Conservation (phyloP, 2,113 vertebrate species). For the Toxostoma redivivum region DNA sequence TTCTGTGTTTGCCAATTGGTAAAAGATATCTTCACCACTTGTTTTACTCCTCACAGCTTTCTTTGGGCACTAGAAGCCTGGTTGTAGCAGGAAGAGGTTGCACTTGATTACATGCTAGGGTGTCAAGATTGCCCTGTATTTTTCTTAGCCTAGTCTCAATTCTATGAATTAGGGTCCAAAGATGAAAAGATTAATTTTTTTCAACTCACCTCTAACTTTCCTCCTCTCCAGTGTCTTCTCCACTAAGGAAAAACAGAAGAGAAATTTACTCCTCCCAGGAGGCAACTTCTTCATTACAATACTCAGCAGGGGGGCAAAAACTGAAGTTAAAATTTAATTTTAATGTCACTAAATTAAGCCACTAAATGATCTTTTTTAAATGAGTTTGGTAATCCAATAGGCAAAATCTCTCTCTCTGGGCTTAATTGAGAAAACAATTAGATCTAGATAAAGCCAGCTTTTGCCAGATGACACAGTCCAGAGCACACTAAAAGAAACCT, state of each 20-base stretch:
- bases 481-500: conserved; percentile 25
- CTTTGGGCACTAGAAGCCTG: not conserved
- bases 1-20: not conserved
- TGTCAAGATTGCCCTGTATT: not conserved
- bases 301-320: not conserved
- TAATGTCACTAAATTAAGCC: conserved; percentile 19
- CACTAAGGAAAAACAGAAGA: not conserved
- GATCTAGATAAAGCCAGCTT: conserved; percentile 12
- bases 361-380: conserved; percentile 36
- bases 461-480: conserved; percentile 13
- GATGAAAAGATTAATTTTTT: not conserved
- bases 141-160: not conserved
- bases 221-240: not conserved
- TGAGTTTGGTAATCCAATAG: conserved; percentile 18
- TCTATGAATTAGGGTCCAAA: not conserved
- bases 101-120: not conserved
- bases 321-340: conserved; percentile 37
- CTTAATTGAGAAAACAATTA: conserved; percentile 54
- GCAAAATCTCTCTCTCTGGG: conserved; percentile 46
- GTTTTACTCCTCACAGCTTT: not conserved
- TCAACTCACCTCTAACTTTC: not conserved
- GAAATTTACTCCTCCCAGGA: not conserved
- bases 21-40: not conserved
- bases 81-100: not conserved
- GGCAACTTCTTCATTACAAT: not conserved